phyloP scores from a whole-genome alignment of 2,888 invertebrate species.

The Orthosia gothica region DNA sequence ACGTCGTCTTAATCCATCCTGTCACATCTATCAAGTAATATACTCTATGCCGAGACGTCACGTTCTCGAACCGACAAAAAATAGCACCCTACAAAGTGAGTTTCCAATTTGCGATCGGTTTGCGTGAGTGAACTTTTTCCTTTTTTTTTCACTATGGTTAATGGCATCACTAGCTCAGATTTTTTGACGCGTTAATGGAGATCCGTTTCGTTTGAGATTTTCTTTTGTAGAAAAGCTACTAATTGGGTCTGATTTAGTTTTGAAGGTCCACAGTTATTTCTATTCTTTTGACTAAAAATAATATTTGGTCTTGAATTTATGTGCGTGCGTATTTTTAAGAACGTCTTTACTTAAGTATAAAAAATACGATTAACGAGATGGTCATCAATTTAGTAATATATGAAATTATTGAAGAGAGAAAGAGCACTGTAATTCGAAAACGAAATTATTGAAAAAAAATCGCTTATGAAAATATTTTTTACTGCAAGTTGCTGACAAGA shows the following conservation, averaged over 20 bases:
- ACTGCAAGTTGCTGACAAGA: too few relatives aligned
- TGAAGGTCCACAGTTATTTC: background rate
- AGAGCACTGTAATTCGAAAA: background rate
- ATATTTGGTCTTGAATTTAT: too few relatives aligned
- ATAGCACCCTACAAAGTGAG: constrained; percentile 72
- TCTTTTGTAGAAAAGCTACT: constrained; percentile 18
- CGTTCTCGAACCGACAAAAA: constrained; percentile 74
- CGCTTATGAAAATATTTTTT: too few relatives aligned
- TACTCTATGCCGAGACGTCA: constrained; percentile 68
- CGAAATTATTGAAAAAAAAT: too few relatives aligned
- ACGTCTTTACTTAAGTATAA: background rate
- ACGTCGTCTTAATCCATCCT: background rate
- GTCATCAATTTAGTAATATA: background rate
- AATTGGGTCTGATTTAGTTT: constrained; percentile 43
- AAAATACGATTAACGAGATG: background rate
- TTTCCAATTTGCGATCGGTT: constrained; percentile 77
- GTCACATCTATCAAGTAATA: constrained; percentile 47
- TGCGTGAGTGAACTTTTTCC: constrained; percentile 73
- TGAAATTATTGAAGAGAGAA: background rate
- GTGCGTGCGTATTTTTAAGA: background rate
- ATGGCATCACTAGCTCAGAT: constrained; percentile 67
- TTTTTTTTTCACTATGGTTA: constrained; percentile 73
- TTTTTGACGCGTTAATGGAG: constrained; percentile 42
- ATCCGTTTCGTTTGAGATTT: constrained; percentile 19
- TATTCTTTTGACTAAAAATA: background rate